These are phyloP conservation scores for Drymonia ruficornis DNA, from an alignment of 2,888 invertebrate species.

Conservation along the genomic window DNA sequence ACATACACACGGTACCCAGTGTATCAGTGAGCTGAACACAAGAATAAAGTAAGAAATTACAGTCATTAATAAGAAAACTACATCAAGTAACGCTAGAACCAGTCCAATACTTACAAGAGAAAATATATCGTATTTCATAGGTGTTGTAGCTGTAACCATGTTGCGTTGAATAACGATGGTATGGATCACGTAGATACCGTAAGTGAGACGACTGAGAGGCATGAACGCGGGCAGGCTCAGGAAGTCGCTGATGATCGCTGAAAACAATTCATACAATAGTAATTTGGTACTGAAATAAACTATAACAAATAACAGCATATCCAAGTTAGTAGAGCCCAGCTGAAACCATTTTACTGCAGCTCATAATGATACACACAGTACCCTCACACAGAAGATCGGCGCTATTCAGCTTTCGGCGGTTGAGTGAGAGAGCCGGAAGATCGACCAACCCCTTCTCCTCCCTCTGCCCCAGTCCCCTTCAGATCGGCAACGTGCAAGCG, in stretches of 20 bases:
- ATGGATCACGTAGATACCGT: constrained; percentile 34
- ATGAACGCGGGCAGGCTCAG: constrained; percentile 19
- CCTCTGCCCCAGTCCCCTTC: no score
- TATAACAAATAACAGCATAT: no score
- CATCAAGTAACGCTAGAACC: no score
- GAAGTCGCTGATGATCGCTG: constrained; percentile 26
- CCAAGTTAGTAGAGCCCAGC: no score
- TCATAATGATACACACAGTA: no score
- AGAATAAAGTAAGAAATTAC: not conserved
- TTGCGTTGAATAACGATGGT: constrained; percentile 23
- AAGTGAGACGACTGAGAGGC: constrained; percentile 30
- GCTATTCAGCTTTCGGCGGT: no score
- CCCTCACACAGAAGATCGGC: no score
- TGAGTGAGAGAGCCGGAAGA: no score
- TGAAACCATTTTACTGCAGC: no score
- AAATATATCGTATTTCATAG: constrained; percentile 11
- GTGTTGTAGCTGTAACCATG: constrained; percentile 13
- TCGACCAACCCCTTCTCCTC: no score
- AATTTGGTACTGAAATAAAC: no score
- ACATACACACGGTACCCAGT: constrained; percentile 8
- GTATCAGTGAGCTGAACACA: constrained; percentile 14
- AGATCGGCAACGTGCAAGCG: no score
- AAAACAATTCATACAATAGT: constrained; percentile 10
- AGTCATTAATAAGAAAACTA: not conserved
- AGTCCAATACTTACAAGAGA: not conserved